These are phyloP conservation scores for Falco berigora DNA, from an alignment of 2,797 vertebrate genomes.

Conservation along the genomic window DNA sequence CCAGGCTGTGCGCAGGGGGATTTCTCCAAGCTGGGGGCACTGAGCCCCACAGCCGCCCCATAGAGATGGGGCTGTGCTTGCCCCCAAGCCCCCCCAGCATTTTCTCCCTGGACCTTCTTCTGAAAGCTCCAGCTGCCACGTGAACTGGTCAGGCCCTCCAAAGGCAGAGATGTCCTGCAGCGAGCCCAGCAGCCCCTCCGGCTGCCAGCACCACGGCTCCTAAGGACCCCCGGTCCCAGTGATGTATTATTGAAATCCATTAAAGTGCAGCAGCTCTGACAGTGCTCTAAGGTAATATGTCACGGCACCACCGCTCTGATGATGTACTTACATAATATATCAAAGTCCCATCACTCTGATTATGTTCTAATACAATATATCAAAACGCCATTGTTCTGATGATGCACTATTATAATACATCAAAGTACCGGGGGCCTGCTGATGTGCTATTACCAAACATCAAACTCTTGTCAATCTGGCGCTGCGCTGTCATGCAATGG, in stretches of 20 bases:
- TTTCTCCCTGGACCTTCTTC: neutral
- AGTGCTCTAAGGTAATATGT: constrained; percentile 44
- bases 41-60: neutral
- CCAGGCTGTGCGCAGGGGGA: neutral
- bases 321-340: constrained; percentile 44
- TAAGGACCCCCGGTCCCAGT: neutral
- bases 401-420: constrained; percentile 4
- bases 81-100: accelerated
- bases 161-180: neutral
- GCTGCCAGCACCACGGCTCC: neutral
- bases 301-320: constrained; percentile 28
- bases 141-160: neutral
- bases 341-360: constrained; percentile 47
- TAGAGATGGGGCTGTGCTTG: accelerated
- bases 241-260: constrained; percentile 54
- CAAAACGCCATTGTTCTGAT: neutral
- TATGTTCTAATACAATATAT: neutral
- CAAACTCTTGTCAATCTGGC: neutral
- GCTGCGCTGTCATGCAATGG: neutral
- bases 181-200: neutral
- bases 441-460: neutral
- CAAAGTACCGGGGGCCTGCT: neutral
- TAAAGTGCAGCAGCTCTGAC: neutral
- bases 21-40: neutral
- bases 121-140: neutral